Evolutionary conservation across 2,113 vertebrate genomes (phyloP).

Genomic region (Dipodomys spectabilis): DNA sequence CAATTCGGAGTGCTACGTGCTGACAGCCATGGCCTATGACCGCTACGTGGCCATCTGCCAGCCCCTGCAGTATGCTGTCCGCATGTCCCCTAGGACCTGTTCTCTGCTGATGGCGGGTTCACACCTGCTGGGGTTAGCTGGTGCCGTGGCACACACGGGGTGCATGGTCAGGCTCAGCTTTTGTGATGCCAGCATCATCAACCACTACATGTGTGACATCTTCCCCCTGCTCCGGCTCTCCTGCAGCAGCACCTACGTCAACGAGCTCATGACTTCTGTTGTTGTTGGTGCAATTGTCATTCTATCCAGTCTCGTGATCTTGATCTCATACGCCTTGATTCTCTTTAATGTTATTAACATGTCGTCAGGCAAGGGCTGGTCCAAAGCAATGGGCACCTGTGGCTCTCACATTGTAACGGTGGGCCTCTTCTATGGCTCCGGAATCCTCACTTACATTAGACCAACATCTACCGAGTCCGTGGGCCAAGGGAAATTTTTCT

Average conservation of each 20-base stretch:
- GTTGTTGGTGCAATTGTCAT: constrained; percentile 20
- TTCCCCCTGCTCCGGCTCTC: constrained; percentile 74
- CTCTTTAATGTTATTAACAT: constrained; percentile 63
- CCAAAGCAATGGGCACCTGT: constrained; percentile 68
- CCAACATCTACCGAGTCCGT: neutral
- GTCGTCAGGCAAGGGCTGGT: neutral
- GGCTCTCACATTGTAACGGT: constrained; percentile 59
- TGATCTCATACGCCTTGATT: constrained; percentile 71
- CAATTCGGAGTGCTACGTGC: constrained; percentile 54
- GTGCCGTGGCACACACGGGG: neutral
- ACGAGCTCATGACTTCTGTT: constrained; percentile 45
- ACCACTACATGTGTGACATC: constrained; percentile 77
- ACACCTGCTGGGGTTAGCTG: constrained; percentile 17
- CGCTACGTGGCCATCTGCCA: constrained; percentile 58
- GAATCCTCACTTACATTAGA: constrained; percentile 20
- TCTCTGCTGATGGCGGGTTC: constrained; percentile 25
- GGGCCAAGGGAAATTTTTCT: constrained; percentile 34
- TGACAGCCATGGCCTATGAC: constrained; percentile 67
- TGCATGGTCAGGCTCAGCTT: constrained; percentile 42
- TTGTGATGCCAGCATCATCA: constrained; percentile 48
- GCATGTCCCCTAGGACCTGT: constrained; percentile 17
- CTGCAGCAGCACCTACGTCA: constrained; percentile 44
- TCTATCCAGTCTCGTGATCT: constrained; percentile 54
- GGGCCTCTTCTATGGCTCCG: constrained; percentile 56
- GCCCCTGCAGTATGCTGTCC: neutral